phyloP scores from a whole-genome alignment of 2,888 invertebrate genomes.

The Nomada fabriciana region DNA sequence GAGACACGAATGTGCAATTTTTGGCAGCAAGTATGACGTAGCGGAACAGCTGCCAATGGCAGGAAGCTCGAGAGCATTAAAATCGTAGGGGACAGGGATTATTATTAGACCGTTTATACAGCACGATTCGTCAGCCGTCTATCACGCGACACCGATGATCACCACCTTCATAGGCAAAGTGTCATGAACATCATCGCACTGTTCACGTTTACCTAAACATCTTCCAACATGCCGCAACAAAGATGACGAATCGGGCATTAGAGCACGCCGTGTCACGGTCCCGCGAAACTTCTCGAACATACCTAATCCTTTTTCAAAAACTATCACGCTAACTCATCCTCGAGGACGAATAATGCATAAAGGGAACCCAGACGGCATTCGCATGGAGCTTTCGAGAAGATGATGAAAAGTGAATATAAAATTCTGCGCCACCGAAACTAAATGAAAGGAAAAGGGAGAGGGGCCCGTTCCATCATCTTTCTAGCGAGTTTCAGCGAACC shows the following conservation, averaged over 20 bases:
- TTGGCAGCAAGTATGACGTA: conserved; percentile 52
- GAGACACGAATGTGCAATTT: conserved; percentile 53
- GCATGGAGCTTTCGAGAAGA: conserved; percentile 37
- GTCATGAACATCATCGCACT: no score
- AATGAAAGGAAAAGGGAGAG: neutral
- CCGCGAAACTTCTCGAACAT: conserved; percentile 27
- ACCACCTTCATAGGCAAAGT: neutral
- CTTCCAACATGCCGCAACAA: neutral
- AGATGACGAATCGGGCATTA: neutral
- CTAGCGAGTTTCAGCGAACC: neutral
- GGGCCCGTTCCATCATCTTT: neutral
- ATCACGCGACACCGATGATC: neutral
- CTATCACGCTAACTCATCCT: conserved; percentile 15
- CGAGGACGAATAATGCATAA: conserved; percentile 52
- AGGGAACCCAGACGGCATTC: conserved; percentile 17
- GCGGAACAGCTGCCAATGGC: conserved; percentile 48
- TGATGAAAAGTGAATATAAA: conserved; percentile 56
- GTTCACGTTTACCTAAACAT: no score
- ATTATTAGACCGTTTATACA: conserved; percentile 13
- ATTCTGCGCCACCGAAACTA: neutral
- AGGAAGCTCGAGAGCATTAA: conserved; percentile 59
- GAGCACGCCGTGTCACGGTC: conserved; percentile 3
- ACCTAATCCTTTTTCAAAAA: conserved; percentile 16
- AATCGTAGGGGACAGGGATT: conserved; percentile 45
- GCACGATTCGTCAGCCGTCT: neutral